These are phyloP conservation scores for Himalopsyche tibetana DNA, from an alignment of 2,888 invertebrate genomes.

Conservation along the genomic window DNA sequence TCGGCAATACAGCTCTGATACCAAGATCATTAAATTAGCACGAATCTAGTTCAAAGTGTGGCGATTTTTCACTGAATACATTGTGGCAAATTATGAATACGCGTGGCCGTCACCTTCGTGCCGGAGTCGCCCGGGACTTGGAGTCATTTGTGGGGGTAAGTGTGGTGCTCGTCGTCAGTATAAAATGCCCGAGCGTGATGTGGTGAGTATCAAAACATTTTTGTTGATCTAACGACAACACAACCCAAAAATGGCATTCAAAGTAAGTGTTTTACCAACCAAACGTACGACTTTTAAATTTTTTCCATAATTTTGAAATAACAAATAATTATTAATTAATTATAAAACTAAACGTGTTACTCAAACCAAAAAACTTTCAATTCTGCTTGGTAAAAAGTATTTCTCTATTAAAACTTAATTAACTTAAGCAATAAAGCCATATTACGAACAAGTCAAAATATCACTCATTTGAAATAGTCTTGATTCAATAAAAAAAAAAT, in stretches of 20 bases:
- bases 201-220: slow-evolving; percentile 44
- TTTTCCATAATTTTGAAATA: too few species aligned
- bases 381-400: too few species aligned
- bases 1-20: not conserved
- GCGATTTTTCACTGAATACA: not conserved
- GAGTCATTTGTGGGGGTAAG: not conserved
- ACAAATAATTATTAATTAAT: too few species aligned
- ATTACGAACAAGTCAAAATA: too few species aligned
- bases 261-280: slow-evolving; percentile 51
- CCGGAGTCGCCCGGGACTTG: not conserved
- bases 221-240: slow-evolving; percentile 53
- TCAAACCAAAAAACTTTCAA: too few species aligned
- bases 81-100: not conserved
- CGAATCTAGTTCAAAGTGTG: slow-evolving; percentile 43
- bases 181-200: slow-evolving; percentile 45
- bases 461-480: too few species aligned
- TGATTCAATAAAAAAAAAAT: too few species aligned
- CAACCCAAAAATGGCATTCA: slow-evolving; percentile 61
- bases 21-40: not conserved
- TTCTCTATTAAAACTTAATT: too few species aligned
- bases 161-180: not conserved
- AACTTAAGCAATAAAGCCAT: too few species aligned
- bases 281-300: too few species aligned
- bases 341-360: too few species aligned
- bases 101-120: not conserved